These are phyloP conservation scores for Lasiurus cinereus DNA, from an alignment of 2,113 vertebrate species.

Conservation along the genomic window DNA sequence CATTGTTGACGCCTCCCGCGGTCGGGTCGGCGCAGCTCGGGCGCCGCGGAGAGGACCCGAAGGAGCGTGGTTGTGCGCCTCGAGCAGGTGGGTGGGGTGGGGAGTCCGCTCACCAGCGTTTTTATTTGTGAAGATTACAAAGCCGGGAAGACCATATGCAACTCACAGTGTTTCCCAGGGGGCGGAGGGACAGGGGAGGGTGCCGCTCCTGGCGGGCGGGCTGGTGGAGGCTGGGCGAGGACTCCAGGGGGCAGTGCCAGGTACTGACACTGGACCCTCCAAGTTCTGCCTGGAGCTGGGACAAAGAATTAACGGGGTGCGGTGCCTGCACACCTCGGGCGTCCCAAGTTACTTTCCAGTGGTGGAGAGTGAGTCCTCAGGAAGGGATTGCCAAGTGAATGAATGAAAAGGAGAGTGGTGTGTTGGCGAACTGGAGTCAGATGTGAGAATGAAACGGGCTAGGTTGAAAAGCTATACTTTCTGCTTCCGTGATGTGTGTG, in stretches of 20 bases:
- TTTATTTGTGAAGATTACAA: slow-evolving; percentile 9
- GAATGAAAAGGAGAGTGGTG: background rate
- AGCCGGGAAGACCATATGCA: background rate
- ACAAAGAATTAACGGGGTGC: background rate
- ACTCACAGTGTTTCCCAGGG: background rate
- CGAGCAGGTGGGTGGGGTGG: slow-evolving; percentile 73
- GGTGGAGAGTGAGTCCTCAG: slow-evolving; percentile 19
- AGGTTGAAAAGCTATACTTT: slow-evolving; percentile 15
- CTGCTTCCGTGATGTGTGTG: background rate
- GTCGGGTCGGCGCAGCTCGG: background rate
- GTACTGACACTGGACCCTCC: background rate
- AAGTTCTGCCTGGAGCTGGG: background rate
- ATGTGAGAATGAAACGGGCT: background rate
- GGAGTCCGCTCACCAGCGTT: background rate
- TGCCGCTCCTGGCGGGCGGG: background rate
- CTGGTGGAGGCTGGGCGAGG: background rate
- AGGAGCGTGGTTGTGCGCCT: background rate
- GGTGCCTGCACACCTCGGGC: background rate
- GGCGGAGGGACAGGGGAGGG: background rate
- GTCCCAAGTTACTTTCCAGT: slow-evolving; percentile 68
- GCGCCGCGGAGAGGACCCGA: background rate
- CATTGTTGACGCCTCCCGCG: slow-evolving; percentile 66
- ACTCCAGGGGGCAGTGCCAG: background rate
- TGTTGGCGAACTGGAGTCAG: slow-evolving; percentile 7
- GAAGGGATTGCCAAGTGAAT: background rate